phyloP scores from a whole-genome alignment of 2,797 vertebrate species.

The Enteromius treurensis region DNA sequence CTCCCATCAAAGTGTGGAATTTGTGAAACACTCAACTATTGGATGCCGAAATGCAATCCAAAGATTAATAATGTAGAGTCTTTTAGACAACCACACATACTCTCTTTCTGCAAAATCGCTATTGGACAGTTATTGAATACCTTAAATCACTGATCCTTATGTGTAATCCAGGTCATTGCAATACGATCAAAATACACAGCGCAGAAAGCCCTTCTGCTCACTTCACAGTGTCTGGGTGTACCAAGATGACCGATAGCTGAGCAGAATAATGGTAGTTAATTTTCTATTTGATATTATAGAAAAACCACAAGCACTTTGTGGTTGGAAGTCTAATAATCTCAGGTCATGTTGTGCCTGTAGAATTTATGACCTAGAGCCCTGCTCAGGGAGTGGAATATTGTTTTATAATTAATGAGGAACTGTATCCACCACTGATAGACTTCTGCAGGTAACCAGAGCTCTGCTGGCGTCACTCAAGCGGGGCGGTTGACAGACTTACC shows the following conservation, averaged over 20 bases:
- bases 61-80: conserved; percentile 44
- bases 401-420: conserved; percentile 93
- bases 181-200: conserved; percentile 32
- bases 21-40: conserved; percentile 9
- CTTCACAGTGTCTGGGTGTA: not conserved
- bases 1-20: not conserved
- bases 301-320: not conserved
- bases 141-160: conserved; percentile 50
- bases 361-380: conserved; percentile 65
- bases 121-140: conserved; percentile 46
- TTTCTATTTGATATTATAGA: conserved; percentile 13
- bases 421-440: conserved; percentile 81
- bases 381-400: conserved; percentile 88
- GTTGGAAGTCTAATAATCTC: conserved; percentile 55
- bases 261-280: conserved; percentile 8
- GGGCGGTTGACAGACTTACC: conserved; percentile 73
- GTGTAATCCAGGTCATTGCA: conserved; percentile 43
- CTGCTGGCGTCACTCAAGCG: conserved; percentile 69
- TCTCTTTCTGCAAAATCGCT: conserved; percentile 29
- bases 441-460: conserved; percentile 87
- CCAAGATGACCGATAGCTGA: conserved; percentile 1
- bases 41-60: conserved; percentile 21
- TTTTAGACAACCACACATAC: conserved; percentile 15
- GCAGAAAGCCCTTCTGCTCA: not conserved
- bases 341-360: conserved; percentile 56